These are phyloP conservation scores for Euphydryas editha DNA, from an alignment of 2,888 invertebrate species.

Conservation along the genomic window DNA sequence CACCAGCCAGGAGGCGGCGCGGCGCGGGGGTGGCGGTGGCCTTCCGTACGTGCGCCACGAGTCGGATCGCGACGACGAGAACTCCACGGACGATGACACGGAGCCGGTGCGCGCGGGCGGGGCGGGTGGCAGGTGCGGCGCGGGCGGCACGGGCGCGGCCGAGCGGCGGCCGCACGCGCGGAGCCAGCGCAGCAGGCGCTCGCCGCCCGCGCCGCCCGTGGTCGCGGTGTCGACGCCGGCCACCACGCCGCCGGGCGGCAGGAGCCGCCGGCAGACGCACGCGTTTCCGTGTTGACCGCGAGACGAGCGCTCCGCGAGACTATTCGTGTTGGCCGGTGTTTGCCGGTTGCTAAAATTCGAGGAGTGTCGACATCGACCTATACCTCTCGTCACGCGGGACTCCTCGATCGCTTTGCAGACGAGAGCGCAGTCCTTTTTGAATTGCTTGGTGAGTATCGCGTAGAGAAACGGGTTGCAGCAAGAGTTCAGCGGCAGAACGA, in stretches of 20 bases:
- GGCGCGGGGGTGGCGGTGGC: constrained; percentile 90
- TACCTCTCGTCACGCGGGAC: constrained; percentile 93
- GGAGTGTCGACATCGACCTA: constrained; percentile 93
- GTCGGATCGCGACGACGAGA: constrained; percentile 88
- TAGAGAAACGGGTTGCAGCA: constrained; percentile 99
- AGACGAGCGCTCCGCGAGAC: constrained; percentile 90
- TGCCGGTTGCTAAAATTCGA: constrained; percentile 94
- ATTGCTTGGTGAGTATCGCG: constrained; percentile 98
- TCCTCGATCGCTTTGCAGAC: constrained; percentile 98
- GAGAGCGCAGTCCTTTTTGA: constrained; percentile 98
- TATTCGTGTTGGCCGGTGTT: constrained; percentile 94
- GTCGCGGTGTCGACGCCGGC: constrained; percentile 83
- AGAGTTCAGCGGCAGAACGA: constrained; percentile 97
- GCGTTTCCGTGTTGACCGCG: constrained; percentile 86
- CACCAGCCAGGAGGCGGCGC: constrained; percentile 94
- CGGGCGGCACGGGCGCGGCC: constrained; percentile 59
- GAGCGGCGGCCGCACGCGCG: constrained; percentile 64
- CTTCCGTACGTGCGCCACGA: constrained; percentile 90
- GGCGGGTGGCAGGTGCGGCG: constrained; percentile 61
- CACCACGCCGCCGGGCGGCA: constrained; percentile 90
- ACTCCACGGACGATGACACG: constrained; percentile 94
- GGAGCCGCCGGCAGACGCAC: constrained; percentile 85
- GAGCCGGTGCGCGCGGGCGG: constrained; percentile 55
- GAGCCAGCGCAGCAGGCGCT: constrained; percentile 75
- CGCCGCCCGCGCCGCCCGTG: constrained; percentile 50